A percentile compares a stretch with the other conserved stretches of the same genome.
These are phyloP conservation scores for Galleria mellonella DNA, from an alignment of 1,140 invertebrate species.

Conservation along the genomic window DNA sequence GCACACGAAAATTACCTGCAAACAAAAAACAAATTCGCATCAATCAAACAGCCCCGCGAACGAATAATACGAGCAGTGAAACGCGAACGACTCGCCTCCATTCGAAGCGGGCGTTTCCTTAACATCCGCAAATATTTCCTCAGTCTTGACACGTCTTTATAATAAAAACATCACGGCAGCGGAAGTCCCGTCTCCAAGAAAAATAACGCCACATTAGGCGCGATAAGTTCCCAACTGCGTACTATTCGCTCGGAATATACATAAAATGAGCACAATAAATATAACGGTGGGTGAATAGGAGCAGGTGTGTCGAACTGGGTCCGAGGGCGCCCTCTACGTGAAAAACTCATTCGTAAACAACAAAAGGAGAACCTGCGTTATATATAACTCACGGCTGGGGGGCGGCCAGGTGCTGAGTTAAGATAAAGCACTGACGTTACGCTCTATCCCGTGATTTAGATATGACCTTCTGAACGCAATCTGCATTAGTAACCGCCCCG, in stretches of 20 bases:
- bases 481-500: constrained; percentile 36
- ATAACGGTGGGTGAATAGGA: constrained; percentile 20
- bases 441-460: constrained; percentile 53
- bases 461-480: constrained; percentile 50
- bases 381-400: constrained; percentile 31
- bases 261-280: constrained; percentile 41
- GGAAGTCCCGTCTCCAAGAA: constrained; percentile 25
- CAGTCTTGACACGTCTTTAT: constrained; percentile 43
- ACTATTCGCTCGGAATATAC: constrained; percentile 46
- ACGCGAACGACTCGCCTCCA: constrained; percentile 33
- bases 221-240: constrained; percentile 55
- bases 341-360: constrained; percentile 43
- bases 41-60: constrained; percentile 19
- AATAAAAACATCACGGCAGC: constrained; percentile 62
- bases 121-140: constrained; percentile 49
- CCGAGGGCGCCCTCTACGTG: constrained; percentile 12
- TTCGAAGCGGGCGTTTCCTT: constrained; percentile 30
- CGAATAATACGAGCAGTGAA: constrained; percentile 31
- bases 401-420: constrained; percentile 45
- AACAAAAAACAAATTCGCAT: too few relatives aligned
- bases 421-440: constrained; percentile 51
- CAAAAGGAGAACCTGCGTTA: constrained; percentile 43
- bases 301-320: constrained; percentile 48
- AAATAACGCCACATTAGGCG: constrained; percentile 53
- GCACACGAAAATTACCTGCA: too few relatives aligned